Conservation (phyloP, 2,113 vertebrate species). For the Pseudorectes ferrugineus region DNA sequence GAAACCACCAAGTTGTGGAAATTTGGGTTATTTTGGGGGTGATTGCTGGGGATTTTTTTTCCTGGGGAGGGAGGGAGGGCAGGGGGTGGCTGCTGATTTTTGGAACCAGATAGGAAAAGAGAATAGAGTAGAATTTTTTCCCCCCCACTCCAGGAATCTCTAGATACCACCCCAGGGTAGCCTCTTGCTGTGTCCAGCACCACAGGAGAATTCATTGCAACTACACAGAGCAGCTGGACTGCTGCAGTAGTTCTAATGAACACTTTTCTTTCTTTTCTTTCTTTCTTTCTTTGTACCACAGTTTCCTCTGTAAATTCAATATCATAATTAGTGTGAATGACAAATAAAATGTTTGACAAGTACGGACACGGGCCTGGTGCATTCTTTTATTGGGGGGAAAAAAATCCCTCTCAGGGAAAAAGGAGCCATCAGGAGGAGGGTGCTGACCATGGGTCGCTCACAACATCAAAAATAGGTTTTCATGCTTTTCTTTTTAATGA, state of each 20-base stretch:
- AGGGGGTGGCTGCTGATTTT: not conserved
- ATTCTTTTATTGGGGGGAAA: not conserved
- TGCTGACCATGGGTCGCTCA: fast-evolving
- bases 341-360: conserved; percentile 74
- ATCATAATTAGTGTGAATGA: conserved; percentile 66
- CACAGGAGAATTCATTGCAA: not conserved
- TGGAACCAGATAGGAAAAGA: not conserved
- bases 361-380: not conserved
- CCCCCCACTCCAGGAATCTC: not conserved
- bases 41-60: not conserved
- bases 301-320: conserved; percentile 72
- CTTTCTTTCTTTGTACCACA: conserved; percentile 60
- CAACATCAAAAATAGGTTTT: not conserved
- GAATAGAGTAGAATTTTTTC: not conserved
- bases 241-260: conserved; percentile 46
- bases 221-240: conserved; percentile 63
- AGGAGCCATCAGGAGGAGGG: not conserved
- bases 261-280: not conserved
- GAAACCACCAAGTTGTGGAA: not conserved
- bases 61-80: too few relatives aligned
- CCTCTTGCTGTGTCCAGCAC: not conserved
- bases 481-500: fast-evolving
- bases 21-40: not conserved
- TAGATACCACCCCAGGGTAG: not conserved
- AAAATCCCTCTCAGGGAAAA: not conserved